Evolutionary conservation across 1,140 invertebrate genomes (phyloP), one percentile per base, ranked within the genome.

Genomic region (Microplitis mediator): DNA sequence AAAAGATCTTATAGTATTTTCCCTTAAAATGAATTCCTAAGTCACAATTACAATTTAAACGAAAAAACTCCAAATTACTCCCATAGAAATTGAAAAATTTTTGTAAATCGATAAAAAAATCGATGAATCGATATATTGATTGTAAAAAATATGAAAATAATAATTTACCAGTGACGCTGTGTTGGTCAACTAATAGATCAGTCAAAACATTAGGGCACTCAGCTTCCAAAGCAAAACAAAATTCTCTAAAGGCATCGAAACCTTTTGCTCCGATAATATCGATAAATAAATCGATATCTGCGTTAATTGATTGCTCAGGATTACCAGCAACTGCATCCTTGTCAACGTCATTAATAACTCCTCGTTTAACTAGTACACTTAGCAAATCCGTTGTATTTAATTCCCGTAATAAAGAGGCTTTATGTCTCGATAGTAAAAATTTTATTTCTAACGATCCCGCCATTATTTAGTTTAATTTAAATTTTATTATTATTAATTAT

Each of bases 171-270:
- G 74, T 70, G 56, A 80, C 74, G 39, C 79, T 80, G 66, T 82
- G 79, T 50, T 82, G 81, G 63, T 84, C 79, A 35, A 84, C 79
- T 35, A 85, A 79, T 72, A 89, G 81, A 81, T 88, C 85, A 75
- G 88, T 88, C 62, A 89, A 83, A 70, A 89, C 81, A 76, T 89
- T 86, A 50, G 88, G 88, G 72, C 88, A 89, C 75, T 89, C 88
- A 66, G 85, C 84, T 70, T 89, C 88, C 69, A 89, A 83, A 51
- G 87, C 88, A 73, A 88, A 89, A 72, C 88, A 89, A 74, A 89
- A 89, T 77, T 89, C 86, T 64, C 88, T 85, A 75, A 89, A 89
- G 67, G 87, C 88, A 73, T 88, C 84, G 65, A 89, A 89, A 36
- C 88, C 88, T 75, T 86, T 89, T 61, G 87, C 84, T 51, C 87